These are phyloP conservation scores for Procambarus clarkii DNA, from an alignment of 1,140 invertebrate species.

Conservation along the genomic window DNA sequence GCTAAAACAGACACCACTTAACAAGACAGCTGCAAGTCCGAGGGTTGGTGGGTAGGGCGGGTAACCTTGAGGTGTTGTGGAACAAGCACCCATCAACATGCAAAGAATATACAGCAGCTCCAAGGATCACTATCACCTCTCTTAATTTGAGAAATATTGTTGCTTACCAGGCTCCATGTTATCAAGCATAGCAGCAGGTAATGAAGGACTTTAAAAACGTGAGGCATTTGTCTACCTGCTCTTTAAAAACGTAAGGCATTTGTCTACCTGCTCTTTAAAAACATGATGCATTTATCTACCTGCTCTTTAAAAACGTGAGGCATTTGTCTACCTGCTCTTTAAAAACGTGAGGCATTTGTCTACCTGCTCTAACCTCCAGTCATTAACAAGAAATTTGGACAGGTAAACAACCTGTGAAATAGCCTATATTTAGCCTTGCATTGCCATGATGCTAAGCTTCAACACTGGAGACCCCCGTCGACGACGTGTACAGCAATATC, in stretches of 20 bases:
- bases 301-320: no score
- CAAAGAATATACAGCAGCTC: neutral
- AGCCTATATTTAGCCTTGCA: neutral
- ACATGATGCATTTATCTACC: neutral
- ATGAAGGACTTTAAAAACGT: neutral
- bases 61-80: neutral
- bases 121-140: neutral
- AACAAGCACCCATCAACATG: neutral
- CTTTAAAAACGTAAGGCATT: no score
- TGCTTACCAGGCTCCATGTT: neutral
- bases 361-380: neutral
- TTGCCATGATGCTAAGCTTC: neutral
- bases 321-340: no score
- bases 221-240: neutral
- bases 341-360: neutral
- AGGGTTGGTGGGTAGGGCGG: neutral
- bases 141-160: neutral
- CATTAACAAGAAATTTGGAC: neutral
- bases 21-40: neutral
- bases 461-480: neutral
- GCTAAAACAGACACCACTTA: neutral
- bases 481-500: neutral
- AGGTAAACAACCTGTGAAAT: neutral
- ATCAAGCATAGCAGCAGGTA: conserved; percentile 6
- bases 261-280: no score